These are phyloP conservation scores for Microcebus murinus DNA, from an alignment of 2,113 vertebrate species.

Conservation along the genomic window DNA sequence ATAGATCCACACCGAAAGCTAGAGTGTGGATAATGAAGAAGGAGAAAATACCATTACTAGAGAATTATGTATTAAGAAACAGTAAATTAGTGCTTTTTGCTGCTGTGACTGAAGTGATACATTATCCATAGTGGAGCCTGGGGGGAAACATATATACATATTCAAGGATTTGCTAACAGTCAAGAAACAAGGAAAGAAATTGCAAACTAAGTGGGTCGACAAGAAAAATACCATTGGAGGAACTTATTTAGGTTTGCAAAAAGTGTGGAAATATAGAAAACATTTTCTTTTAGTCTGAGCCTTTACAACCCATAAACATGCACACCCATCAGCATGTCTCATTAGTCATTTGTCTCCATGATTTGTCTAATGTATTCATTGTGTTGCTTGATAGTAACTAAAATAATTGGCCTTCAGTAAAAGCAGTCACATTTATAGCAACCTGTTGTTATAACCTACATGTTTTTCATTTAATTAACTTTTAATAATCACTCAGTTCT, in stretches of 20 bases:
- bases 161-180: not conserved
- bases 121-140: not conserved
- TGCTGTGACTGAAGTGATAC: not conserved
- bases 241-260: not conserved
- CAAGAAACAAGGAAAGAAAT: conserved; percentile 26
- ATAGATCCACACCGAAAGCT: not conserved
- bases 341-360: not conserved
- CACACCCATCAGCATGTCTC: not conserved
- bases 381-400: not conserved
- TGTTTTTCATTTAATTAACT: conserved; percentile 34
- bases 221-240: not conserved
- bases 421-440: not conserved
- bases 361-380: not conserved
- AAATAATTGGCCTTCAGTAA: not conserved
- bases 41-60: not conserved
- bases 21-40: not conserved
- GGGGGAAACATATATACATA: not conserved
- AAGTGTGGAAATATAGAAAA: not conserved
- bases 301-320: not conserved
- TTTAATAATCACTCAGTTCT: conserved; percentile 18
- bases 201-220: not conserved
- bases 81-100: not conserved
- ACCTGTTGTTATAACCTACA: not conserved
- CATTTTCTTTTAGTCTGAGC: not conserved
- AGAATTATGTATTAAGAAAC: conserved; percentile 11